Evolutionary conservation across 2,888 invertebrate species (phyloP), one percentile per base, ranked within the genome.

Genomic region (Alcis repandata): DNA sequence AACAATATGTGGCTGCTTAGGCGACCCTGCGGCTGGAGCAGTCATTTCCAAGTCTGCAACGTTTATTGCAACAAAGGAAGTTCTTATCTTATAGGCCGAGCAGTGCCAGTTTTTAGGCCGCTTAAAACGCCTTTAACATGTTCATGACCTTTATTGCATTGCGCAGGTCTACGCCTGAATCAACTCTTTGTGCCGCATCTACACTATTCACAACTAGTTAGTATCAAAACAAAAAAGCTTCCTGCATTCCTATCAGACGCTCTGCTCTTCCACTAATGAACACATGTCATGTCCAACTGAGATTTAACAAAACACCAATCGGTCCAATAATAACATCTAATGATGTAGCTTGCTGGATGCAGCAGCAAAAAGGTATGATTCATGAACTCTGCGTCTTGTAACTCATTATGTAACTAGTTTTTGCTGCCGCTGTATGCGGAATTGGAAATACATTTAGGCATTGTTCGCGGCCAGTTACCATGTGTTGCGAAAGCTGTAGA

Each of bases 301-400:
- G 52, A 19, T 52, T 19, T 48, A 62, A 63, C 59, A 60, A 61
- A 60, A 61, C 59, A 64, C 43, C 43, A 45, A 51, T 54, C 64
- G 61, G 67, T 59, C 59, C 43, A 32, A 43, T 67, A 67, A 61
- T 67, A 51, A 48, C 19, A 15, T 13, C 54, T 67, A 67, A 71
- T 56, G 67, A 49, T 63, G 58, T 13, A 38, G 48, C 1, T 52
- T 49, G 63, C 64, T 56, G 57, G 64, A 57, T 49, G 59, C 59
- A 32, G 22, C 33, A 52, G 54, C 57, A 60, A 63, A 59, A 62
- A 71, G 1, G 17, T 22, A 32, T 63, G 64, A 60, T 38, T 67
- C 64, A 60, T 17, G 40, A 46, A 51, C 15, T 40, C 9, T n/a
- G 15, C n/a, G 46, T 27, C 13, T 1, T n/a, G 1, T 22, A 20